Conservation (phyloP, 1,140 invertebrate genomes). For the Heliconius hewitsoni region DNA sequence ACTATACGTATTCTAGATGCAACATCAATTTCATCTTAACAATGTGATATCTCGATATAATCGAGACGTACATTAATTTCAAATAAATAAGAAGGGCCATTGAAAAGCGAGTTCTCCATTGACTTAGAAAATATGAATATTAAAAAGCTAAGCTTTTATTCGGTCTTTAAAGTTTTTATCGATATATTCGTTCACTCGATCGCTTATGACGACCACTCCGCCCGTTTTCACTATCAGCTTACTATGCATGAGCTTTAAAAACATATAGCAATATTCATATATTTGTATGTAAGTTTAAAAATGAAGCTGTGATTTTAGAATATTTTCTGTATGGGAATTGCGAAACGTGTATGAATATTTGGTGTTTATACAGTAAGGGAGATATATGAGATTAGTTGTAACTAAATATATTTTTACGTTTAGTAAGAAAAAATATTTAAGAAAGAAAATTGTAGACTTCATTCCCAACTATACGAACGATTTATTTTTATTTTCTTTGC, state of each 20-base stretch:
- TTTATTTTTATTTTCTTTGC: too few relatives aligned
- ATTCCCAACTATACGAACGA: too few relatives aligned
- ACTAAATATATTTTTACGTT: too few relatives aligned
- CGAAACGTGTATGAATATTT: neutral
- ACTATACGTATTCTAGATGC: neutral
- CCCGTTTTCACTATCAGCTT: conserved; percentile 11
- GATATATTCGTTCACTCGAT: conserved; percentile 9
- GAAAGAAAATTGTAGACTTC: too few relatives aligned
- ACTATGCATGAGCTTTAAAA: conserved; percentile 14
- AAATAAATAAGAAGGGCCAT: neutral
- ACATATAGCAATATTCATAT: conserved; percentile 6
- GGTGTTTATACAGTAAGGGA: neutral
- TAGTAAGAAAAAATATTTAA: too few relatives aligned
- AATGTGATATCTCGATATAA: neutral
- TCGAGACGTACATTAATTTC: neutral
- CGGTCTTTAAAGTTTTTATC: conserved; percentile 12
- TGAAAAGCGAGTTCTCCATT: neutral
- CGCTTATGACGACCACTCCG: neutral
- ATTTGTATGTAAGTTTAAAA: neutral
- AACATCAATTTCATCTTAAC: neutral
- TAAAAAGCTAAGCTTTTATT: conserved; percentile 8
- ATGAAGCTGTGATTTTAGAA: neutral
- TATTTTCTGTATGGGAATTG: neutral
- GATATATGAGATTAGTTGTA: too few relatives aligned
- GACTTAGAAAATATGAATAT: conserved; percentile 2